Percentiles rank a stretch among this genome's conserved stretches.
Evolutionary conservation across 2,113 vertebrate species (phyloP).

Genomic region (Bubo blakistoni): DNA sequence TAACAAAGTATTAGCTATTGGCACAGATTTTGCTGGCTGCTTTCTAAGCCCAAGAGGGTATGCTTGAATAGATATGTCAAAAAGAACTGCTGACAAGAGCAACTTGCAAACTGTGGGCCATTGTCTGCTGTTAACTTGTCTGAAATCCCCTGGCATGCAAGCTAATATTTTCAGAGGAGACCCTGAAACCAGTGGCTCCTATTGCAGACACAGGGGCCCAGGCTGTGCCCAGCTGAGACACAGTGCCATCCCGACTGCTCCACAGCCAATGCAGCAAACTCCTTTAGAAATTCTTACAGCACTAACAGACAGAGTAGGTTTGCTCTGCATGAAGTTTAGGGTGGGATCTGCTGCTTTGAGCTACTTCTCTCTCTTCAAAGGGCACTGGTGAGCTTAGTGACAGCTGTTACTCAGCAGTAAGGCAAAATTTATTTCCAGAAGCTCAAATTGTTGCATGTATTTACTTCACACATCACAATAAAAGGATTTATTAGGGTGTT

Average conservation of each 20-base stretch:
- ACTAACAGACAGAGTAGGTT: not conserved
- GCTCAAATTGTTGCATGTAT: not conserved
- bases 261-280: not conserved
- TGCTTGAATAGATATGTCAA: slow-evolving; percentile 57
- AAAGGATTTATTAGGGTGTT: not conserved
- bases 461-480: not conserved
- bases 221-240: not conserved
- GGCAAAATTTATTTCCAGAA: not conserved
- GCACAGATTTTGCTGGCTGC: slow-evolving; percentile 13
- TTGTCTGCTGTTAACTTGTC: slow-evolving; percentile 47
- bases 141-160: slow-evolving; percentile 37
- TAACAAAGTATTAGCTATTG: slow-evolving; percentile 31
- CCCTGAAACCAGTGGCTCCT: not conserved
- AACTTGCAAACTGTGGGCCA: slow-evolving; percentile 46
- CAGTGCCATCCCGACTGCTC: not conserved
- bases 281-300: not conserved
- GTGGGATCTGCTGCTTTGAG: not conserved
- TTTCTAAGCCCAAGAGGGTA: slow-evolving; percentile 29
- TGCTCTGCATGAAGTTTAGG: not conserved
- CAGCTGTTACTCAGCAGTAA: not conserved
- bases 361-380: not conserved
- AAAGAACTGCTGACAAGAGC: slow-evolving; percentile 61
- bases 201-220: fast-evolving
- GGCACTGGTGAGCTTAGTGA: not conserved
- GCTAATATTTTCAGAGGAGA: not conserved